phyloP scores from a whole-genome alignment of 2,113 vertebrate species.

The Vireo altiloquus region DNA sequence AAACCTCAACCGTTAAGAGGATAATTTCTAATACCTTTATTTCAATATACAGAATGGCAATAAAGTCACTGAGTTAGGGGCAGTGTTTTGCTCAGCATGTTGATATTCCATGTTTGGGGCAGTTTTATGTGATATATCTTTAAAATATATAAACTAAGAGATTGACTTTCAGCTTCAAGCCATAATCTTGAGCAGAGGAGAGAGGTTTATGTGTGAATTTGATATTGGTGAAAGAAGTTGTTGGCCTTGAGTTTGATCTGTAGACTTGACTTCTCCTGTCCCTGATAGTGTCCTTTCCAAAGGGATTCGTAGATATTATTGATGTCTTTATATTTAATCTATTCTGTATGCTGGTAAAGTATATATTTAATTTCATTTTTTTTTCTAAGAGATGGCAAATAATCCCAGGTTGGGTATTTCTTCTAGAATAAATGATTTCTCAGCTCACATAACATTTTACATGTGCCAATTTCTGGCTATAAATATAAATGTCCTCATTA shows the following conservation, averaged over 20 bases:
- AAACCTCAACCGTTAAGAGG: neutral
- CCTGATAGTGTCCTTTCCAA: neutral
- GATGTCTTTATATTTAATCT: neutral
- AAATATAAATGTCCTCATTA: slow-evolving; percentile 32
- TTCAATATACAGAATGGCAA: neutral
- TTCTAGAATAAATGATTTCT: neutral
- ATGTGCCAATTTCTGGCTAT: slow-evolving; percentile 34
- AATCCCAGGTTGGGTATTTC: slow-evolving; percentile 9
- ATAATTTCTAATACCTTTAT: neutral
- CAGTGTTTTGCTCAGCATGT: neutral
- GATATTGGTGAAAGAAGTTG: neutral
- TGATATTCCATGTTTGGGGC: neutral
- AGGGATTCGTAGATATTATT: neutral
- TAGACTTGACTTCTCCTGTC: neutral
- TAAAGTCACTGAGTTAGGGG: neutral
- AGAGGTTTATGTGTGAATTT: neutral
- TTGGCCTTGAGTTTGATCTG: neutral
- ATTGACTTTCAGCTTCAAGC: neutral
- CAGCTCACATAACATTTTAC: slow-evolving; percentile 28
- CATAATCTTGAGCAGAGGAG: neutral
- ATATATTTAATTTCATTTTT: neutral
- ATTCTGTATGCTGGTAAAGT: neutral
- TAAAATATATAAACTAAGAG: neutral
- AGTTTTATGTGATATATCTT: neutral
- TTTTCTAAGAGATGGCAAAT: neutral